Evolutionary conservation across 2,113 vertebrate species (phyloP).

Genomic region (Callospermophilus lateralis): DNA sequence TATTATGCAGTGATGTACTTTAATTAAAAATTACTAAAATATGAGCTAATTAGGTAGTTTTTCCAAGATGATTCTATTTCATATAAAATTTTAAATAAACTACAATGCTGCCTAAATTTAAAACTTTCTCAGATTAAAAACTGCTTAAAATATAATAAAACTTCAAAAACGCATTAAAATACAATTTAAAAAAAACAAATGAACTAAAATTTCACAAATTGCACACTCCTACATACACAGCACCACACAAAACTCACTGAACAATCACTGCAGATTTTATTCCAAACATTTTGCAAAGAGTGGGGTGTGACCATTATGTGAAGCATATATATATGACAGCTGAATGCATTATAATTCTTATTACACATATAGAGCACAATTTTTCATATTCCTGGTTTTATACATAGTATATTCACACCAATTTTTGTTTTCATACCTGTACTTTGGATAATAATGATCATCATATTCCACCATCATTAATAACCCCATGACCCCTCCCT

Average conservation of each 20-base stretch:
- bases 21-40: conserved; percentile 22
- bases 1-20: neutral
- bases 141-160: neutral
- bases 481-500: no score
- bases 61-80: neutral
- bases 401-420: no score
- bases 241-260: neutral
- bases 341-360: no score
- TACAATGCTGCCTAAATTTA: neutral
- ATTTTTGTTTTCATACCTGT: no score
- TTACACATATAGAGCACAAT: no score
- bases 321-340: no score
- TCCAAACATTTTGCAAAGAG: no score
- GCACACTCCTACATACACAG: neutral
- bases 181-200: neutral
- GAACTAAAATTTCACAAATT: neutral
- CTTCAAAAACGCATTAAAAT: neutral
- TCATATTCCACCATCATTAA: no score
- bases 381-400: no score
- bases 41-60: neutral
- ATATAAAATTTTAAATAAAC: conserved; percentile 19
- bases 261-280: no score
- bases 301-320: no score
- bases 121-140: neutral
- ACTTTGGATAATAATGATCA: no score